Conservation (phyloP, 1,140 invertebrate species). For the Araneus ventricosus region DNA sequence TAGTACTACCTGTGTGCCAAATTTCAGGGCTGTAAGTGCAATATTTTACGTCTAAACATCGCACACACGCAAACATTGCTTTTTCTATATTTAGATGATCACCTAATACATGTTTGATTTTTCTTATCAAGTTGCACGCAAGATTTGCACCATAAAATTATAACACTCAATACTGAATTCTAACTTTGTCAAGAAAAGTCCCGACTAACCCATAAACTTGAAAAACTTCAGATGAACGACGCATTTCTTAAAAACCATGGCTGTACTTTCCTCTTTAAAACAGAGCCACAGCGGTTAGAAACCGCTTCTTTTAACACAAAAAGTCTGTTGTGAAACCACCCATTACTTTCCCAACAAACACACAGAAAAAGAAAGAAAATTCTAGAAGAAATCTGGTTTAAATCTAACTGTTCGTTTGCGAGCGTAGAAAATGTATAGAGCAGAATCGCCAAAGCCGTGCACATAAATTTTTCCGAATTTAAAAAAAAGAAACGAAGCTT, state of each 20-base stretch:
- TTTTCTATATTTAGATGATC: no score
- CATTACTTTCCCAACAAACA: neutral
- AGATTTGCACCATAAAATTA: no score
- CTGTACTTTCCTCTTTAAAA: neutral
- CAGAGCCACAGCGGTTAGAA: neutral
- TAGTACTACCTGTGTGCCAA: no score
- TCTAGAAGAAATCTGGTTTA: neutral
- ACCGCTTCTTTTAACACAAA: neutral
- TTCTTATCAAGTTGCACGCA: no score
- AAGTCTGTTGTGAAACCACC: neutral
- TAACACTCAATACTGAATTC: no score
- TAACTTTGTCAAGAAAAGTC: no score
- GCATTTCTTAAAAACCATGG: neutral
- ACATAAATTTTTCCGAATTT: constrained; percentile 17
- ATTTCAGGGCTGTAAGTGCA: no score
- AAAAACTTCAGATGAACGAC: no score
- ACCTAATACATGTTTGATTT: no score
- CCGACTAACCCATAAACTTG: no score
- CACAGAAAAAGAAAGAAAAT: constrained; percentile 14
- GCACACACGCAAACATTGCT: no score
- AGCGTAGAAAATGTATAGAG: neutral
- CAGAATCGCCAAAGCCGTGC: constrained; percentile 1
- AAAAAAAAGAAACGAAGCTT: neutral
- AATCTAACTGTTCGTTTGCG: neutral
- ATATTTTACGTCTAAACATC: no score